Evolutionary conservation across 2,113 vertebrate species (phyloP).

Genomic region (Lasiurus borealis): DNA sequence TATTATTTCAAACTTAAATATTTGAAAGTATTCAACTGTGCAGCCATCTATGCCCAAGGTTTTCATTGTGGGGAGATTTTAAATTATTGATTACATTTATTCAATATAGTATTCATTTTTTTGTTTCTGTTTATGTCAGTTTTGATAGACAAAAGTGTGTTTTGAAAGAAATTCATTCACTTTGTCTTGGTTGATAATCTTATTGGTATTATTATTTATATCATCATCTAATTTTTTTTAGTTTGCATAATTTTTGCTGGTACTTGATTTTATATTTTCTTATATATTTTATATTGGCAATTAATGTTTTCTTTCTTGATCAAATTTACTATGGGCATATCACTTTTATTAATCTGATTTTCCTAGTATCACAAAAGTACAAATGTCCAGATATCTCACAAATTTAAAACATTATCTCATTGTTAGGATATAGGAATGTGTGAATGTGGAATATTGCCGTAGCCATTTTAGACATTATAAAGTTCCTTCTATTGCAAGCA

Average conservation of each 20-base stretch:
- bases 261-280: neutral
- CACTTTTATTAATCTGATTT: neutral
- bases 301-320: neutral
- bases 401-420: neutral
- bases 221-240: neutral
- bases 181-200: neutral
- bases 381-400: neutral
- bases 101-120: neutral
- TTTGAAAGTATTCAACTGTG: neutral
- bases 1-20: neutral
- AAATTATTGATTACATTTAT: neutral
- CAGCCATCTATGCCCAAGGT: neutral
- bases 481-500: neutral
- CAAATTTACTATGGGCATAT: neutral
- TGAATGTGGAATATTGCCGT: neutral
- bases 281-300: neutral
- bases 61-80: neutral
- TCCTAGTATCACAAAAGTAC: neutral
- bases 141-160: neutral
- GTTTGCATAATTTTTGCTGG: neutral
- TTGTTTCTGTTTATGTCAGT: neutral
- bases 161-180: neutral
- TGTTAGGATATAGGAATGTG: neutral
- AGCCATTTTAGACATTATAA: neutral
- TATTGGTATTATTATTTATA: neutral